Conservation (phyloP, 1,140 invertebrate genomes). For the Formica selysi region DNA sequence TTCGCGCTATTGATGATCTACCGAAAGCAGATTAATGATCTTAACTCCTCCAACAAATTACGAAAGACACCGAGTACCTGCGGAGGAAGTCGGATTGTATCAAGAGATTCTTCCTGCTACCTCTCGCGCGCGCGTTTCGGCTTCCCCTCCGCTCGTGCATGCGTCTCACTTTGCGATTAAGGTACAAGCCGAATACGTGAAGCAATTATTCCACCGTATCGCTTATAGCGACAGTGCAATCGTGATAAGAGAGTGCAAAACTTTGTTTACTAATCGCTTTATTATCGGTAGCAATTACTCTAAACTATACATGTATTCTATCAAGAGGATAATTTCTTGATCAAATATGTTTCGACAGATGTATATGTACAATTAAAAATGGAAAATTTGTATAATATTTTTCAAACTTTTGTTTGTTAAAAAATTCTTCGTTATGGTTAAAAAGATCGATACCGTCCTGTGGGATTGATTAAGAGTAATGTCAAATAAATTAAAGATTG, state of each 20-base stretch:
- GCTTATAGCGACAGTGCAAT: neutral
- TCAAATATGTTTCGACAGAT: neutral
- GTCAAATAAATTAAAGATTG: neutral
- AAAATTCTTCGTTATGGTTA: neutral
- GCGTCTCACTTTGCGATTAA: slow-evolving; percentile 56
- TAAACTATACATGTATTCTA: neutral
- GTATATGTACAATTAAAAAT: neutral
- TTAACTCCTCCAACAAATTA: slow-evolving; percentile 82
- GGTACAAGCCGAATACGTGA: slow-evolving; percentile 2
- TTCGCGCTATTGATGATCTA: slow-evolving; percentile 86
- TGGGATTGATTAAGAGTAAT: neutral
- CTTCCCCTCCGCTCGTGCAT: neutral
- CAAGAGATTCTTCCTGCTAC: slow-evolving; percentile 65
- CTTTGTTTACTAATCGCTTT: neutral
- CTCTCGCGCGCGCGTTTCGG: slow-evolving; percentile 5
- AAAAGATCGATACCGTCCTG: neutral
- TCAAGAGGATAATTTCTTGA: neutral
- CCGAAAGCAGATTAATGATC: slow-evolving; percentile 85
- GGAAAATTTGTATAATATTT: slow-evolving; percentile 8
- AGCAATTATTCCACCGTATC: slow-evolving; percentile 17
- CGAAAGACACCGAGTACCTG: slow-evolving; percentile 75
- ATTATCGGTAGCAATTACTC: neutral
- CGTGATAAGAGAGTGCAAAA: neutral
- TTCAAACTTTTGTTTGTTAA: neutral
- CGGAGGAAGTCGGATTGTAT: slow-evolving; percentile 56